Conservation (phyloP, 2,113 vertebrate species). For the Dicrurus megarhynchus region DNA sequence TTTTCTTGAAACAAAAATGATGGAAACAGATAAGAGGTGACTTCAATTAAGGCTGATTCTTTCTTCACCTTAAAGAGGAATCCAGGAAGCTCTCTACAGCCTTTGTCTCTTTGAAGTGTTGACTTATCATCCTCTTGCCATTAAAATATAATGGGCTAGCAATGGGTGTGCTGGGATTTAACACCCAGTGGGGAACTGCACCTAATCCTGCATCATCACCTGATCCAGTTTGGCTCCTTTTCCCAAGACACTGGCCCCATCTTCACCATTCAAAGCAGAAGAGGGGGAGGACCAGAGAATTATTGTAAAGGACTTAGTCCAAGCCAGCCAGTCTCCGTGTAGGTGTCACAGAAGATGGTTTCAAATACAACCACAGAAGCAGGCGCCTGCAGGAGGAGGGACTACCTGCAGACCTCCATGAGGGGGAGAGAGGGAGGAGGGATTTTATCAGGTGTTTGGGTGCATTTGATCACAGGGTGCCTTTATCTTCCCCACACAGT, state of each 20-base stretch:
- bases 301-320: background rate
- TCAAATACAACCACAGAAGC: background rate
- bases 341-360: background rate
- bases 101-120: slow-evolving; percentile 47
- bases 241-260: slow-evolving; percentile 9
- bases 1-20: slow-evolving; percentile 38
- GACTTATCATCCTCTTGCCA: slow-evolving; percentile 39
- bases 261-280: slow-evolving; percentile 41
- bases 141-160: slow-evolving; percentile 65
- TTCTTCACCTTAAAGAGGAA: slow-evolving; percentile 9
- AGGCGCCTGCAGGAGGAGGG: background rate
- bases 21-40: slow-evolving; percentile 55
- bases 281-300: background rate
- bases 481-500: slow-evolving; percentile 32
- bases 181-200: slow-evolving; percentile 27
- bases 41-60: slow-evolving; percentile 55
- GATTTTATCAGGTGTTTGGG: slow-evolving; percentile 41
- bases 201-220: slow-evolving; percentile 57
- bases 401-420: background rate
- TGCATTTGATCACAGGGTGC: slow-evolving; percentile 17
- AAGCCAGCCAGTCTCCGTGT: background rate
- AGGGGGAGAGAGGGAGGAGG: background rate
- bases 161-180: slow-evolving; percentile 59
- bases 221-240: slow-evolving; percentile 21
- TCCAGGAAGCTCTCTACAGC: slow-evolving; percentile 19